These are phyloP conservation scores for Caradrina clavipalpis DNA, from an alignment of 2,888 invertebrate genomes.

Conservation along the genomic window DNA sequence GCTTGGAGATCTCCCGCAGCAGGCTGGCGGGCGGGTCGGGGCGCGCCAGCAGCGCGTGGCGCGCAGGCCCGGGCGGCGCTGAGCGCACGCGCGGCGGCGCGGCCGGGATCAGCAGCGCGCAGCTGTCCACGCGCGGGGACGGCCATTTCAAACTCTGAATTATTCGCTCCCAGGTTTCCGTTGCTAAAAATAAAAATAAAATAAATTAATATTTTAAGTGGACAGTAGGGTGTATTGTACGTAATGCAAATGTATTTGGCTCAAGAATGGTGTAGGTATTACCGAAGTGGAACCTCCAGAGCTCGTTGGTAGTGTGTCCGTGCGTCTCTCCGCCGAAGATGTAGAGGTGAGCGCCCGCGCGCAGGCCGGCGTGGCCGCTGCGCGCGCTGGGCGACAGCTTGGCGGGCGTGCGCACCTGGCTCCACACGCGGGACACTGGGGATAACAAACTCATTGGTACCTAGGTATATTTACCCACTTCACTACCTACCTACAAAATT, in stretches of 20 bases:
- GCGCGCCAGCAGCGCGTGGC: constrained; percentile 67
- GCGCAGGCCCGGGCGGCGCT: constrained; percentile 74
- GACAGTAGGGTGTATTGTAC: not conserved
- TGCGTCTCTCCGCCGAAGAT: constrained; percentile 95
- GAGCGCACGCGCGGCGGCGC: constrained; percentile 84
- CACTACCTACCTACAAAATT: too few species aligned
- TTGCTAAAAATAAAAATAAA: constrained; percentile 85
- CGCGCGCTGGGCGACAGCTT: constrained; percentile 93
- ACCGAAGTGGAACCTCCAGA: constrained; percentile 97
- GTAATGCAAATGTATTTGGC: not conserved
- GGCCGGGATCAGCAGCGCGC: constrained; percentile 92
- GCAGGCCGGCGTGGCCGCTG: constrained; percentile 95
- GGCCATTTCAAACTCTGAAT: constrained; percentile 92
- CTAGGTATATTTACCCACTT: too few species aligned
- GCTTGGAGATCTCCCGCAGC: constrained; percentile 93
- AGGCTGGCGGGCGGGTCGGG: constrained; percentile 87
- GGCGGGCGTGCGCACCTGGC: constrained; percentile 91
- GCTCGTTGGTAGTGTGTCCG: constrained; percentile 93
- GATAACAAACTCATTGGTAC: not conserved
- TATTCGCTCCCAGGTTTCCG: constrained; percentile 95
- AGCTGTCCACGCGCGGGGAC: constrained; percentile 93
- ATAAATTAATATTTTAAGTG: not conserved
- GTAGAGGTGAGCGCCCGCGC: constrained; percentile 94
- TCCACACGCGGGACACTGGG: constrained; percentile 92
- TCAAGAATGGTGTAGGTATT: constrained; percentile 11